Percentiles rank a stretch among this genome's conserved stretches.
Evolutionary conservation across 1,140 invertebrate genomes (phyloP).

Genomic region (Alviniconcha marisindica): DNA sequence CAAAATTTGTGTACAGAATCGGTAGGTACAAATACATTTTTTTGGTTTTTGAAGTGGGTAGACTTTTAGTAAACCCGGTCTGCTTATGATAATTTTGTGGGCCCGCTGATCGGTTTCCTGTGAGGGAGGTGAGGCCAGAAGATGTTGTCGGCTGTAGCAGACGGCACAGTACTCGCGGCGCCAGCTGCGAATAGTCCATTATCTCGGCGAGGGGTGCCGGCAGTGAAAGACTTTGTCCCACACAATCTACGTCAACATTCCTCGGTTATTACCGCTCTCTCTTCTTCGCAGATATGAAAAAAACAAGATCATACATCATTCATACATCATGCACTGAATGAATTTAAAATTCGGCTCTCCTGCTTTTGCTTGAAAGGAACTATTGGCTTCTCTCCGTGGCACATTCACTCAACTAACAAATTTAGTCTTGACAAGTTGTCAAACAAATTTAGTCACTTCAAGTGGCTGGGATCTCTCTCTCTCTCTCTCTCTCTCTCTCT

Average conservation of each 20-base stretch:
- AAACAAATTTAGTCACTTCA: too few species aligned
- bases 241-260: slow-evolving; percentile 14
- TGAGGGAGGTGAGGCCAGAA: neutral
- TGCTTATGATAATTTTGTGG: slow-evolving; percentile 4
- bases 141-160: slow-evolving; percentile 23
- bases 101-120: neutral
- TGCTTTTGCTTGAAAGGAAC: too few species aligned
- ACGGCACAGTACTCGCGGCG: slow-evolving; percentile 28
- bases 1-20: slow-evolving; percentile 20
- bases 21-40: slow-evolving; percentile 32
- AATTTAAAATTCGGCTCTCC: too few species aligned
- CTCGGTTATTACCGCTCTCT: slow-evolving; percentile 2
- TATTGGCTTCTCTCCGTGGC: too few species aligned
- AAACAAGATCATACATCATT: neutral
- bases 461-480: too few species aligned
- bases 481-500: too few species aligned
- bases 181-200: slow-evolving; percentile 26
- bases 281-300: neutral
- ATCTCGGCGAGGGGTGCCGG: slow-evolving; percentile 21
- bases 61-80: neutral
- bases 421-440: too few species aligned
- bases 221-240: slow-evolving; percentile 25
- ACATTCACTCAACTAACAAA: too few species aligned
- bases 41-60: slow-evolving; percentile 15
- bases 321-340: too few species aligned